Evolutionary conservation across 2,797 vertebrate genomes (phyloP), one percentile per base, ranked within the genome.

Genomic region (Melanotaenia nigrans): DNA sequence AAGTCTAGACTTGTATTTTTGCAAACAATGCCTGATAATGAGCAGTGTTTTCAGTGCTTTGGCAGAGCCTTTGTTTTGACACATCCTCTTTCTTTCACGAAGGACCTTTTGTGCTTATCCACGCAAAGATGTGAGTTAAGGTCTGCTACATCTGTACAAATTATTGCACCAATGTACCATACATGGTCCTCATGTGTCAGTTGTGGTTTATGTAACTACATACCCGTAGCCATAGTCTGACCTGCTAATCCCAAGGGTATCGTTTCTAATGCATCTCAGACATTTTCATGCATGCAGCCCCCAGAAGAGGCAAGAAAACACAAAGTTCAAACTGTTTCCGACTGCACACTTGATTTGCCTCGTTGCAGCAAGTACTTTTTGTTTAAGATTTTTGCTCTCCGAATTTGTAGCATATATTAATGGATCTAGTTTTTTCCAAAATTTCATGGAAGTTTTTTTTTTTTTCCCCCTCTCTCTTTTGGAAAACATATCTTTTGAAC

Each of bases 1-100:
- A 94, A 95, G 96, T 96, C 96, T 96, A 96, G 95, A 94, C 93
- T 91, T 67, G 74, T 85, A 86, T 77, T 88, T 85, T 91, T 85
- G 92, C 91, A 95, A 94, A 95, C 94, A 93, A 93, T 88, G 79
- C 73, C 73, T 72, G 83, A 91, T 92, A 94, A 92, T 85, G 77
- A 89, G 85, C 80, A 12, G 82, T 75, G 82, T 90, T 92, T 90
- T 84, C 85, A 80, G 68, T 81, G 85, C 74, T 75, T 86, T 82
- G 85, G 85, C 84, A 74, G 76, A 72, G 79, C 83, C 68, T 82
- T 85, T 90, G 81, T 88, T 90, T 87, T 87, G 87, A 85, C 82
- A 88, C 78, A 85, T 90, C 82, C 80, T 84, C 65, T 65, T 61
- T 79, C 73, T 70, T 76, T 87, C 75, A 79, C 58, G 71, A 84